These are phyloP conservation scores for Bombus turneri DNA, from an alignment of 1,140 invertebrate genomes.

Conservation along the genomic window DNA sequence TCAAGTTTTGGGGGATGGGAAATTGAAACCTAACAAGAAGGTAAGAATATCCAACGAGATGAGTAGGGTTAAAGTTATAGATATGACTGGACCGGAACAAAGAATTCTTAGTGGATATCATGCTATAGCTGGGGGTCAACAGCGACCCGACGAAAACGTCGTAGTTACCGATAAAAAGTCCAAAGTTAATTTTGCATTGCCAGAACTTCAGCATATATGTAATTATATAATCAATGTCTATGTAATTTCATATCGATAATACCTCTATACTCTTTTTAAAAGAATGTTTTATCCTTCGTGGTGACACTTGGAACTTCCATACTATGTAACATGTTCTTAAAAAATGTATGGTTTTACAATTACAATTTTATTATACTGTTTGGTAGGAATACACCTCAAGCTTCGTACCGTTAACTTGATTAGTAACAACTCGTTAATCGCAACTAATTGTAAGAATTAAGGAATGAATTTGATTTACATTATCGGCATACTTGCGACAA, in stretches of 20 bases:
- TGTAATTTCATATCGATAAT: background rate
- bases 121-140: slow-evolving; percentile 88
- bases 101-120: slow-evolving; percentile 97
- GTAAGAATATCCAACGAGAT: slow-evolving; percentile 82
- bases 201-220: slow-evolving; percentile 96
- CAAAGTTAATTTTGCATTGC: slow-evolving; percentile 87
- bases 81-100: slow-evolving; percentile 98
- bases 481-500: background rate
- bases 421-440: background rate
- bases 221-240: too few species aligned
- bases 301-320: background rate
- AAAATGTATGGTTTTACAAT: background rate
- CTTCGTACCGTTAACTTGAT: background rate
- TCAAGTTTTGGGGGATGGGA: slow-evolving; percentile 95
- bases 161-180: slow-evolving; percentile 83
- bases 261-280: too few species aligned
- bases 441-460: background rate
- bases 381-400: background rate
- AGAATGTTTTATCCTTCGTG: background rate
- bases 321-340: background rate
- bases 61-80: slow-evolving; percentile 97
- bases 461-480: background rate
- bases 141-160: slow-evolving; percentile 82
- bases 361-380: background rate
- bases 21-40: slow-evolving; percentile 85